A percentile compares a stretch with the other conserved stretches of the same genome.
Conservation (phyloP, 1,140 invertebrate genomes). For the Charaxes varanes region DNA sequence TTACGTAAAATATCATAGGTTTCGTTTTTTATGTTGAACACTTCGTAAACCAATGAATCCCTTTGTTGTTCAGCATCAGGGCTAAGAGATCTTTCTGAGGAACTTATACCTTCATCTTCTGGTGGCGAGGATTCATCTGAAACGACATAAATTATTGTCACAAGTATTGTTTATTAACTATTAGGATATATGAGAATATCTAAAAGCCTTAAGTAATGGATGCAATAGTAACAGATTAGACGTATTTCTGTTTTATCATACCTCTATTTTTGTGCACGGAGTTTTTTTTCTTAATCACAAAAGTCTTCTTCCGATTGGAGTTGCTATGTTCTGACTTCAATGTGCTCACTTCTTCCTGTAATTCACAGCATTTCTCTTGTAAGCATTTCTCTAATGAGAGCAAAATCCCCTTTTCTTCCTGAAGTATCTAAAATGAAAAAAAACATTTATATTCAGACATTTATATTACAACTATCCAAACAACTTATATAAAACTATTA, state of each 20-base stretch:
- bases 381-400: slow-evolving; percentile 85
- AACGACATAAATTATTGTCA: slow-evolving; percentile 22
- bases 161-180: no score
- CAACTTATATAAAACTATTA: no score
- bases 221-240: no score
- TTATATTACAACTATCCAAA: no score
- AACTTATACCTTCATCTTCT: slow-evolving; percentile 90
- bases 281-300: slow-evolving; percentile 64
- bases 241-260: no score
- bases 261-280: slow-evolving; percentile 60
- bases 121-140: slow-evolving; percentile 81
- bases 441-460: no score
- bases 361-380: slow-evolving; percentile 82
- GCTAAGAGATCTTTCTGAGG: slow-evolving; percentile 84
- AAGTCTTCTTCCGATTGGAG: slow-evolving; percentile 61
- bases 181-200: no score
- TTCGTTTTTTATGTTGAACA: slow-evolving; percentile 77
- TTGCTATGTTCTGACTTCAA: slow-evolving; percentile 65
- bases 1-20: slow-evolving; percentile 71
- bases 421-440: slow-evolving; percentile 77
- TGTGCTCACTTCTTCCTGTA: slow-evolving; percentile 76
- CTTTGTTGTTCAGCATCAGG: slow-evolving; percentile 77
- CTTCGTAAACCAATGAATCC: slow-evolving; percentile 77
- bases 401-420: slow-evolving; percentile 85
- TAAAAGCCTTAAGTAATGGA: no score